Percentiles rank a stretch among this genome's conserved stretches.
These are phyloP conservation scores for Puma concolor DNA, from an alignment of 2,113 vertebrate genomes.

Conservation along the genomic window DNA sequence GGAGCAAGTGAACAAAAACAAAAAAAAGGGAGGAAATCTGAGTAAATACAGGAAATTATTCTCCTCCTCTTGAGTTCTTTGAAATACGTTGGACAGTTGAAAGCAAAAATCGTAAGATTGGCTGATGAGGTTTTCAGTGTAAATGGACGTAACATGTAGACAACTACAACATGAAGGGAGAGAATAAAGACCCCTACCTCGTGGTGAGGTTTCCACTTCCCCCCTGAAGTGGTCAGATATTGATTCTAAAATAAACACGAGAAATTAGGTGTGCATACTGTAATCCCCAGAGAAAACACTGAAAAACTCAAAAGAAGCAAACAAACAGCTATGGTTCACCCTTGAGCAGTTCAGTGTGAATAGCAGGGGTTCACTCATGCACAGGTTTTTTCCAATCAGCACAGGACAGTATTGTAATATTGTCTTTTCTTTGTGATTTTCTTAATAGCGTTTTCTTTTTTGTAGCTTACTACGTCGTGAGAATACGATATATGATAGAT, in stretches of 20 bases:
- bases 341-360: background rate
- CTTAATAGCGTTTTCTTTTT: background rate
- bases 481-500: background rate
- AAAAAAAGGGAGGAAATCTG: background rate
- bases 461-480: background rate
- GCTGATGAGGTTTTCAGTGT: background rate
- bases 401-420: background rate
- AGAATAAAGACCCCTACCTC: background rate
- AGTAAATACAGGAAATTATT: background rate
- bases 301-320: background rate
- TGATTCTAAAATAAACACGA: background rate
- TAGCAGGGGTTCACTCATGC: background rate
- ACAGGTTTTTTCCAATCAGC: background rate
- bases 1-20: background rate
- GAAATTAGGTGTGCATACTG: background rate
- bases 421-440: background rate
- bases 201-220: background rate
- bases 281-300: background rate
- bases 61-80: background rate
- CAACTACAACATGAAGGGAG: background rate
- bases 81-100: background rate
- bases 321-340: background rate
- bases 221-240: background rate
- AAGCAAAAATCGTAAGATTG: background rate
- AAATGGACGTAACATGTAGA: background rate